These are phyloP conservation scores for Cosmopolites sordidus DNA, from an alignment of 2,888 invertebrate species.

Conservation along the genomic window DNA sequence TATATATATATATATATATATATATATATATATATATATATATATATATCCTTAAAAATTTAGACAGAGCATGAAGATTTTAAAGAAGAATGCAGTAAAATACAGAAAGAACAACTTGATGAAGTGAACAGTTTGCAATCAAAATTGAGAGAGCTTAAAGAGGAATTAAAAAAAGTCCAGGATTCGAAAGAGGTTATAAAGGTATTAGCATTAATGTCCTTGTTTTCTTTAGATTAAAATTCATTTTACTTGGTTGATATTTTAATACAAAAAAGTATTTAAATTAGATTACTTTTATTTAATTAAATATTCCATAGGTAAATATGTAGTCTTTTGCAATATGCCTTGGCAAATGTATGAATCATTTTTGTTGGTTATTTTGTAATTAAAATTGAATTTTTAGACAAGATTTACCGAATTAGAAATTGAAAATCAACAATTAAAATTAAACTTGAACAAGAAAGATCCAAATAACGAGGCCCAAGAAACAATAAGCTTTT, in stretches of 20 bases:
- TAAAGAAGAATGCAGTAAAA: conserved; percentile 50
- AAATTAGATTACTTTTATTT: too few species aligned
- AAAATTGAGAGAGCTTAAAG: conserved; percentile 49
- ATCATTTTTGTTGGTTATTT: too few species aligned
- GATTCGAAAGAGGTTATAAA: conserved; percentile 46
- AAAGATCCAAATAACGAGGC: conserved; percentile 32
- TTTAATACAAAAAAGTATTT: too few species aligned
- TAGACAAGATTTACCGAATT: conserved; percentile 44
- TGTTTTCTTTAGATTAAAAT: neutral
- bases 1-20: neutral
- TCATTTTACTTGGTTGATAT: neutral
- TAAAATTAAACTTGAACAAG: conserved; percentile 36
- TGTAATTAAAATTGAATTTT: too few species aligned
- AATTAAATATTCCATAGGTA: too few species aligned
- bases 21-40: neutral
- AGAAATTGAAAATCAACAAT: conserved; percentile 42
- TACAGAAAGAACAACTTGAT: conserved; percentile 49
- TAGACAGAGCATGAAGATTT: conserved; percentile 54
- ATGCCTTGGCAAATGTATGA: too few species aligned
- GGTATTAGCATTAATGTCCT: conserved; percentile 35
- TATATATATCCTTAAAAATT: neutral
- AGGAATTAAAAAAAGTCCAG: conserved; percentile 49
- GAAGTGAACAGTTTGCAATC: conserved; percentile 50
- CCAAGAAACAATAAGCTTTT: conserved; percentile 37
- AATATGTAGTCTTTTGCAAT: too few species aligned